Evolutionary conservation across 2,113 vertebrate genomes (phyloP).

Genomic region (Zosterops japonicus): DNA sequence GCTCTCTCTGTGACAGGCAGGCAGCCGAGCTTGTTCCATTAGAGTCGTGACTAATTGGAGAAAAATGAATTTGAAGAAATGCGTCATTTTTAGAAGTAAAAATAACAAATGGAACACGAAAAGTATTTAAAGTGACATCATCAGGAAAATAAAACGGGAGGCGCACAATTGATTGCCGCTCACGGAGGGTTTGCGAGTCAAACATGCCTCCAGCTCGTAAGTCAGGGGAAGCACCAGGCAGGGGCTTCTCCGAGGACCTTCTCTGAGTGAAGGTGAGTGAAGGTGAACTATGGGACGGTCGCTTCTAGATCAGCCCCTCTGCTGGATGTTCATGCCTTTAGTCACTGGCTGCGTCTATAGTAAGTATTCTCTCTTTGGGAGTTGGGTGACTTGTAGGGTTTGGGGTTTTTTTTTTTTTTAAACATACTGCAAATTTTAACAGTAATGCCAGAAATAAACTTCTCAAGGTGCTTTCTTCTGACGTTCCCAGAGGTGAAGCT

Average conservation of each 20-base stretch:
- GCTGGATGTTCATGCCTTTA: constrained; percentile 25
- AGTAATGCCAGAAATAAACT: neutral
- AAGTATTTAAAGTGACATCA: constrained; percentile 85
- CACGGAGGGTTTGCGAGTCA: constrained; percentile 67
- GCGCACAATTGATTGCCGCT: constrained; percentile 66
- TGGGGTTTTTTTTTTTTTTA: neutral
- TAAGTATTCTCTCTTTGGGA: neutral
- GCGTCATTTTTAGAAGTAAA: constrained; percentile 82
- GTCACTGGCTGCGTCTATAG: neutral
- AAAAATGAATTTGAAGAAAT: constrained; percentile 82
- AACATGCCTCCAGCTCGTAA: constrained; percentile 50
- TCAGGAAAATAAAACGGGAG: constrained; percentile 70
- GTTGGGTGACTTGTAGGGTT: neutral
- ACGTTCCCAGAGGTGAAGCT: neutral
- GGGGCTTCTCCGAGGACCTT: constrained; percentile 51
- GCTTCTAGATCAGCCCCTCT: constrained; percentile 15
- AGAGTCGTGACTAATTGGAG: constrained; percentile 76
- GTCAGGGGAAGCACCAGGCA: constrained; percentile 19
- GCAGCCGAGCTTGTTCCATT: constrained; percentile 48
- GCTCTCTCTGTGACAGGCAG: constrained; percentile 38
- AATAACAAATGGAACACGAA: constrained; percentile 81
- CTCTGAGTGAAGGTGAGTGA: constrained; percentile 73
- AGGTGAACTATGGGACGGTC: constrained; percentile 18
- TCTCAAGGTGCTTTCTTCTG: neutral
- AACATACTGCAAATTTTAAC: neutral